Evolutionary conservation across 2,113 vertebrate species (phyloP).

Genomic region (Haemorhous mexicanus): DNA sequence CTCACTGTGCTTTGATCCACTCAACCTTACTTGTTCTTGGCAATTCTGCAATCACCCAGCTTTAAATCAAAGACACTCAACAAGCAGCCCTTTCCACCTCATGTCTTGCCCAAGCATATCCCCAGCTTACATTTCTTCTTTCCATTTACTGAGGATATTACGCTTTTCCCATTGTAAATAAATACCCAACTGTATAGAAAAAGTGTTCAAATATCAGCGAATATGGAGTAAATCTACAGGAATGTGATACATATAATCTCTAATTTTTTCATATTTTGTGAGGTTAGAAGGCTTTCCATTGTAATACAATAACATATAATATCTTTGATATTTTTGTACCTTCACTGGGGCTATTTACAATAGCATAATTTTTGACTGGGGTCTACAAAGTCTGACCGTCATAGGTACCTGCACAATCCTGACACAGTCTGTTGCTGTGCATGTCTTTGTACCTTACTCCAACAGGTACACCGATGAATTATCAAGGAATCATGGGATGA

Average conservation of each 20-base stretch:
- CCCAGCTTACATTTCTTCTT: background rate
- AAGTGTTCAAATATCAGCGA: background rate
- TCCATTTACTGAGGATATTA: background rate
- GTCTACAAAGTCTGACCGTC: background rate
- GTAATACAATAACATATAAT: background rate
- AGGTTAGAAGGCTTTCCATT: background rate
- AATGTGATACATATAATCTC: background rate
- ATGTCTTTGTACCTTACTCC: background rate
- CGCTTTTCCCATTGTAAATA: background rate
- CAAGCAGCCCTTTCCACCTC: background rate
- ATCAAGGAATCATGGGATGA: background rate
- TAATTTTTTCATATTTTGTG: background rate
- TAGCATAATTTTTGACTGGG: background rate
- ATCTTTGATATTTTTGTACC: background rate
- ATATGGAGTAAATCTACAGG: background rate
- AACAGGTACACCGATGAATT: background rate
- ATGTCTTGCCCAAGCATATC: background rate
- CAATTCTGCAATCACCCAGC: background rate
- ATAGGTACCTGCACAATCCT: background rate
- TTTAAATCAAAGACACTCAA: background rate
- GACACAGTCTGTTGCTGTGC: background rate
- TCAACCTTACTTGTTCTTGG: background rate
- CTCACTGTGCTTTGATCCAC: background rate
- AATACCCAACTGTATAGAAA: background rate
- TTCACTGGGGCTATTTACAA: background rate